Base-by-base conservation (phyloP, 2,797 vertebrate species). In the Cacajao melanocephalus region DNA sequence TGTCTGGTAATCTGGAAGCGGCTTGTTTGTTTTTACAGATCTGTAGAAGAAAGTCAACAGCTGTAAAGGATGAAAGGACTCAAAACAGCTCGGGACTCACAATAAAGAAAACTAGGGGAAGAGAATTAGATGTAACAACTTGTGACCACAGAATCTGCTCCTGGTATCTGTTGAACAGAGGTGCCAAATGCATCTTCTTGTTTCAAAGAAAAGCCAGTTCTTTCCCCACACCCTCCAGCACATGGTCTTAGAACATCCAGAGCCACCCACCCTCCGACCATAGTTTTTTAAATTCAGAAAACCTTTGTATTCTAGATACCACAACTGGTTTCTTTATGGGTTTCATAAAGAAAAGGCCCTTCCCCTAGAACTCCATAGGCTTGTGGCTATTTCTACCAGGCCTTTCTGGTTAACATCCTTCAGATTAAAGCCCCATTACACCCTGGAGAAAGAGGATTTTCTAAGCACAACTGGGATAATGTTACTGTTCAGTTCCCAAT, bases 401-500 rank as follows among this genome's bases (percentile, higher is more conserved):
- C 91, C 98, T 98, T 98, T 98, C 98, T 98, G 97, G 98, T 98
- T 98, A 97, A 98, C 96, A 93, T 98, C 97, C 97, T 84, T 98
- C 95, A 93, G 89, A 97, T 97, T 94, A 98, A 98, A 96, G 94
- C 93, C 95, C 85, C 15, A 50, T 72, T 75, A 76, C 76, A 84
- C 61, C 52, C 75, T 39, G 39, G n/a, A 78, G 81, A 96, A 93
- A 95, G 96, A 97, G 96, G 90, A 87, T 88, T 97, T 94, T 87
- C 95, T 90, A 46, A 73, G 73, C 88, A 93, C 46, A 97, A 85
- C 83, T 98, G 97, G 98, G 98, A 98, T 97, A 94, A 98, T 97
- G 96, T 98, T 98, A 98, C 99, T 97, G 97, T 98, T 98, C 98
- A 98, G 98, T 98, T 98, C 98, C 98, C 99, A 98, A 99, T 96